Percentiles rank a stretch among this genome's conserved stretches.
These are phyloP conservation scores for Anolis carolinensis DNA, from an alignment of 2,113 vertebrate species.

Conservation along the genomic window DNA sequence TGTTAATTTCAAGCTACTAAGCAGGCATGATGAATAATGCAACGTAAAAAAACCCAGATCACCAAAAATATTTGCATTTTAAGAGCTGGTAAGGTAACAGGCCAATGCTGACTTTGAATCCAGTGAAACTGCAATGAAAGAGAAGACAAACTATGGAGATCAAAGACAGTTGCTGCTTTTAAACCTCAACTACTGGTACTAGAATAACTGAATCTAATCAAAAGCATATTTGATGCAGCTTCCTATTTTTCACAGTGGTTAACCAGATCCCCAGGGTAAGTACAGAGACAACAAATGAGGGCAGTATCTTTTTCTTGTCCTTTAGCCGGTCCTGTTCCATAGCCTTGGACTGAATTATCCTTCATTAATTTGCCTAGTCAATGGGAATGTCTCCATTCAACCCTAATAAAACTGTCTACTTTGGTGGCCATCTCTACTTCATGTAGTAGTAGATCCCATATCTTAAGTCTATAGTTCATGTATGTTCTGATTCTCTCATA, in stretches of 20 bases:
- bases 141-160: not conserved
- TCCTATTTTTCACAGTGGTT: not conserved
- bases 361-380: not conserved
- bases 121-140: not conserved
- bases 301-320: not conserved
- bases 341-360: not conserved
- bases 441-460: too few species aligned
- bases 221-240: not conserved
- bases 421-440: too few species aligned
- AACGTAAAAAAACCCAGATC: constrained; percentile 41
- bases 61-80: constrained; percentile 7
- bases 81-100: not conserved
- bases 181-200: not conserved
- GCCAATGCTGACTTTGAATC: not conserved
- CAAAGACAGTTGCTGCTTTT: not conserved
- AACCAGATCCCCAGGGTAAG: not conserved
- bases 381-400: too few species aligned
- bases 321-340: not conserved
- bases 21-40: constrained; percentile 55
- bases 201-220: not conserved
- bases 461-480: not conserved
- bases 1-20: constrained; percentile 64
- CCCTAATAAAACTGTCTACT: too few species aligned
- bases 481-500: not conserved
- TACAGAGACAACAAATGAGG: not conserved